phyloP scores from a whole-genome alignment of 2,888 invertebrate species.

The Sinohyriopsis cumingii region DNA sequence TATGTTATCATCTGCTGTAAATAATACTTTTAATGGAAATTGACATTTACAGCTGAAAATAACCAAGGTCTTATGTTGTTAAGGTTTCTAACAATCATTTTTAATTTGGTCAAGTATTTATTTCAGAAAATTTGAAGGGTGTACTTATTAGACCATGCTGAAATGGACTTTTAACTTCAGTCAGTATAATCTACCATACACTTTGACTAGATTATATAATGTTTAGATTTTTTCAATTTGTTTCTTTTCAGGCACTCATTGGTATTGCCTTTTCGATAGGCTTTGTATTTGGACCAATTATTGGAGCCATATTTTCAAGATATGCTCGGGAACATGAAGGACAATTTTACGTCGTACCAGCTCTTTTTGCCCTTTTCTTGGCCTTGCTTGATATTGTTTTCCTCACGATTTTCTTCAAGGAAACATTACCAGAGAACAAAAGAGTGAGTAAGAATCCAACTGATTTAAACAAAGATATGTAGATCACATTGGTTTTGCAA shows the following conservation, averaged over 20 bases:
- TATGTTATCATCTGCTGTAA: too few species aligned
- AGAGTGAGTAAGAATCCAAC: conserved; percentile 58
- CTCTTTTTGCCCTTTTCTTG: conserved; percentile 76
- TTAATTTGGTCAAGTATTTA: too few species aligned
- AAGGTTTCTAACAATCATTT: too few species aligned
- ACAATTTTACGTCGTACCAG: conserved; percentile 86
- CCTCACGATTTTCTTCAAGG: conserved; percentile 83
- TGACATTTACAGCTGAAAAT: too few species aligned
- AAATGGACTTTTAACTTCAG: too few species aligned
- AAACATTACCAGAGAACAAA: conserved; percentile 84
- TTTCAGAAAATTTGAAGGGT: too few species aligned
- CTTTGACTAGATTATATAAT: conserved; percentile 1
- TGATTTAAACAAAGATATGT: too few species aligned
- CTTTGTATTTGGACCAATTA: conserved; percentile 96
- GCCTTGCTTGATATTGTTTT: conserved; percentile 85
- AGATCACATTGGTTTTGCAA: too few species aligned
- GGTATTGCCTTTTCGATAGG: conserved; percentile 98
- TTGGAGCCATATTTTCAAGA: conserved; percentile 81
- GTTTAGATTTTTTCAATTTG: conserved; percentile 2
- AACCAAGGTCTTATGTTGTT: too few species aligned
- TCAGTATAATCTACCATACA: too few species aligned
- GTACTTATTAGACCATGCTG: too few species aligned
- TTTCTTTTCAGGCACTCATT: conserved; percentile 85
- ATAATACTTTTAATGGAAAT: too few species aligned
- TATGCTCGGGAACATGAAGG: conserved; percentile 73